Percentiles rank a stretch among this genome's conserved stretches.
Conservation (phyloP, 64 coral and sea anemone species). For the Exaiptasia diaphana region DNA sequence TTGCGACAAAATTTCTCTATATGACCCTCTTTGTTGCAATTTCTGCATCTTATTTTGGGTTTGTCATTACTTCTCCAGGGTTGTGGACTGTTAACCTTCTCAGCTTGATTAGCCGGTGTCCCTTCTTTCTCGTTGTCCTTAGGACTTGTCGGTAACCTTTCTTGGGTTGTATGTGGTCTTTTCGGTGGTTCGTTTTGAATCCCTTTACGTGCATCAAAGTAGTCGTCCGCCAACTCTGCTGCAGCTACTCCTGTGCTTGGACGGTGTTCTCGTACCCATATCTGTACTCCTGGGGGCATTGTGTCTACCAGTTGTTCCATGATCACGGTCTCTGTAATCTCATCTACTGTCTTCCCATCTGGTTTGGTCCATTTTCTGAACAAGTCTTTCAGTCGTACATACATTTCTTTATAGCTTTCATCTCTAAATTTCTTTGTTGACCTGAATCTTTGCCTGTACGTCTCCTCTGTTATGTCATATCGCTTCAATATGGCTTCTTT, state of each 20-base stretch:
- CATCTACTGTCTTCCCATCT: slow-evolving; percentile 6
- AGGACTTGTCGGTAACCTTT: background rate
- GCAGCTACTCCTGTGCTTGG: slow-evolving; percentile 20
- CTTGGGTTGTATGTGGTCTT: background rate
- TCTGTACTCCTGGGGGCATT: slow-evolving; percentile 31
- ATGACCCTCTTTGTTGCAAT: slow-evolving; percentile 20
- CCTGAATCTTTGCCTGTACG: slow-evolving; percentile 48
- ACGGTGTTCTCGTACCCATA: slow-evolving; percentile 23
- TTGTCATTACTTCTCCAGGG: background rate
- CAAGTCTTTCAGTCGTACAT: background rate
- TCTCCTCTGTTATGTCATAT: slow-evolving; percentile 56
- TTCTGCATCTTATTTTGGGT: background rate
- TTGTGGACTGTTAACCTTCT: background rate
- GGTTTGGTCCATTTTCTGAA: slow-evolving; percentile 37
- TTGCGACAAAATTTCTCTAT: slow-evolving; percentile 8
- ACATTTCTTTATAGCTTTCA: slow-evolving; percentile 10
- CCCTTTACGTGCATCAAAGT: slow-evolving; percentile 12
- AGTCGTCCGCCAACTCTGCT: slow-evolving; percentile 23
- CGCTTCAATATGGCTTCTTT: slow-evolving; percentile 29
- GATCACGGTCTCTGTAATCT: slow-evolving; percentile 23
- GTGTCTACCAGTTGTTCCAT: slow-evolving; percentile 40
- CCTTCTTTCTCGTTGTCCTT: background rate
- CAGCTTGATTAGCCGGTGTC: background rate
- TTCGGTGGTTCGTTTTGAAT: background rate
- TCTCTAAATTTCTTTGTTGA: slow-evolving; percentile 18